These are phyloP conservation scores for Mesoligia furuncula DNA, from an alignment of 2,888 invertebrate genomes.

Conservation along the genomic window DNA sequence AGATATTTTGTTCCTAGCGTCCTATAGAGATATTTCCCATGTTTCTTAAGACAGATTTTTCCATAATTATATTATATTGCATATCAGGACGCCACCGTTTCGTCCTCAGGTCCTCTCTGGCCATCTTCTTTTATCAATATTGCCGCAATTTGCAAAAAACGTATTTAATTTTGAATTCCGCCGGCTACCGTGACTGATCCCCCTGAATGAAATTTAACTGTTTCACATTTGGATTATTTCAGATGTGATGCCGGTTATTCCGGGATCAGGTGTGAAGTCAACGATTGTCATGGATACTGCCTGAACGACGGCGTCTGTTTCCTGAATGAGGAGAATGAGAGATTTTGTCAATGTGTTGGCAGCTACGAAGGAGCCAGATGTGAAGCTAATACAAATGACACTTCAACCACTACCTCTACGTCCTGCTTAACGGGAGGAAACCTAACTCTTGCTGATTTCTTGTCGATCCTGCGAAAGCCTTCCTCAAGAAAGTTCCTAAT, in stretches of 20 bases:
- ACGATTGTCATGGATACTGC: conserved; percentile 1
- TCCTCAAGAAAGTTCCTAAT: background rate
- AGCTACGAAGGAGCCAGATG: background rate
- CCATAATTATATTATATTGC: no score
- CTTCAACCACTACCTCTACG: background rate
- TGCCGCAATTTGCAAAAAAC: no score
- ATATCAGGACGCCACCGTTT: no score
- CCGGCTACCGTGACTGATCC: no score
- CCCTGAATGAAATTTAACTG: no score
- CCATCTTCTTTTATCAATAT: no score
- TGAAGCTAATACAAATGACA: background rate
- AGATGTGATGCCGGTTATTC: conserved; percentile 3
- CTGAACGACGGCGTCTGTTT: background rate
- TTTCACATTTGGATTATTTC: no score
- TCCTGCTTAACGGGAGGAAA: background rate
- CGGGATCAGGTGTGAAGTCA: background rate
- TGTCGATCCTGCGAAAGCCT: background rate
- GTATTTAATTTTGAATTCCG: no score
- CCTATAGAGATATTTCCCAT: no score
- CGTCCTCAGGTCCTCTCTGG: no score
- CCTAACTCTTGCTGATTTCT: background rate
- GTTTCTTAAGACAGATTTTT: no score
- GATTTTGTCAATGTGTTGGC: background rate
- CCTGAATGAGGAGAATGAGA: background rate
- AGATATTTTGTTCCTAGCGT: no score